Conservation (phyloP, 53 echinoderm and acorn worm species). For the Holothuria scabra region DNA sequence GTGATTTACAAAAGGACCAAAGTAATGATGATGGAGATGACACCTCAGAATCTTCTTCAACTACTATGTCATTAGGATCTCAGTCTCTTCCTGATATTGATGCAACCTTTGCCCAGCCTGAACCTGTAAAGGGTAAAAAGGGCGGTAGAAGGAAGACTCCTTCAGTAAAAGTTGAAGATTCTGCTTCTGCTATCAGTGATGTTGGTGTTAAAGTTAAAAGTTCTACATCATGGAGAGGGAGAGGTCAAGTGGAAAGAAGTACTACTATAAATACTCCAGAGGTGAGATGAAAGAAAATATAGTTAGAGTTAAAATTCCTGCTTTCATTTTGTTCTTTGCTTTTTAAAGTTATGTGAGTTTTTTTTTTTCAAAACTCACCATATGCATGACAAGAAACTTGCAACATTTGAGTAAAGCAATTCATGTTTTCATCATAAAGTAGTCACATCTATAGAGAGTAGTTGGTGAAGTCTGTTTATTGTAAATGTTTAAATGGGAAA, state of each 20-base stretch:
- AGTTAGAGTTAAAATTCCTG: too few relatives aligned
- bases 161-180: neutral
- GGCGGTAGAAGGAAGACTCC: neutral
- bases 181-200: neutral
- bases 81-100: neutral
- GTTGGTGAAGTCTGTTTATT: too few relatives aligned
- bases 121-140: neutral
- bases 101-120: neutral
- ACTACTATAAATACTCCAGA: conserved; percentile 29
- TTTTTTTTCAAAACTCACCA: too few relatives aligned
- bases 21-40: neutral
- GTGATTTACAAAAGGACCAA: too few relatives aligned
- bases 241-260: conserved; percentile 32
- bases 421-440: too few relatives aligned
- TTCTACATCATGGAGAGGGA: conserved; percentile 23
- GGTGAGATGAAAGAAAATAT: neutral
- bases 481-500: too few relatives aligned
- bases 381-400: too few relatives aligned
- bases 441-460: too few relatives aligned
- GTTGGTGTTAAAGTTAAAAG: conserved; percentile 4
- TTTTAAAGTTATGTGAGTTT: too few relatives aligned
- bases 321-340: too few relatives aligned
- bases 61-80: neutral
- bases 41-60: neutral
- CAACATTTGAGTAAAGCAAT: too few relatives aligned